phyloP scores from a whole-genome alignment of 2,888 invertebrate genomes.

The Antitype chi region DNA sequence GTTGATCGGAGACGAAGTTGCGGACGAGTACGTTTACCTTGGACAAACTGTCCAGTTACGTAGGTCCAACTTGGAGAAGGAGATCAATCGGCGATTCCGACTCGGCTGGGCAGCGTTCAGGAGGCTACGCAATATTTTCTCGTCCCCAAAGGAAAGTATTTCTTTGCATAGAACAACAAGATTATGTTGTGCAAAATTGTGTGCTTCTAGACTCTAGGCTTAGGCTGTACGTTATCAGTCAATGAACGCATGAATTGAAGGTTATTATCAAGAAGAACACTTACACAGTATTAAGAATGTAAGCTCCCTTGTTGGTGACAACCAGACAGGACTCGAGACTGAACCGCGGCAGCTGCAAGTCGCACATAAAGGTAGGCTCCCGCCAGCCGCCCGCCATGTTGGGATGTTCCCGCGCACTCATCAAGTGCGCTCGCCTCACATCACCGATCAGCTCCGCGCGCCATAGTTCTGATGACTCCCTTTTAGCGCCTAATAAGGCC shows the following conservation, averaged over 20 bases:
- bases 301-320: constrained; percentile 90
- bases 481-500: constrained; percentile 77
- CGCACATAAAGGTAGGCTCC: constrained; percentile 86
- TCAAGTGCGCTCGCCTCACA: constrained; percentile 80
- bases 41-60: too few species aligned
- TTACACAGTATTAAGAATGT: constrained; percentile 89
- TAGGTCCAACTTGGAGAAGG: too few species aligned
- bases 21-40: too few species aligned
- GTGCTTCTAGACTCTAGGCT: neutral
- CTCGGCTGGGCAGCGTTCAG: too few species aligned
- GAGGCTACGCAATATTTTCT: too few species aligned
- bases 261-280: constrained; percentile 53
- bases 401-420: constrained; percentile 80
- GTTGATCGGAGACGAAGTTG: too few species aligned
- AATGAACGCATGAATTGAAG: neutral
- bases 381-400: constrained; percentile 77
- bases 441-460: constrained; percentile 84
- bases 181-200: too few species aligned
- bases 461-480: constrained; percentile 85
- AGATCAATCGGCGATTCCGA: too few species aligned
- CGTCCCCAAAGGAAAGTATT: too few species aligned
- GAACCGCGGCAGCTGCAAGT: constrained; percentile 85
- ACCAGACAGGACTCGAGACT: constrained; percentile 88
- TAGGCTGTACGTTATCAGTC: neutral
- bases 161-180: too few species aligned